phyloP scores from a whole-genome alignment of 2,888 invertebrate species.

The Pristionchus exspectatus region DNA sequence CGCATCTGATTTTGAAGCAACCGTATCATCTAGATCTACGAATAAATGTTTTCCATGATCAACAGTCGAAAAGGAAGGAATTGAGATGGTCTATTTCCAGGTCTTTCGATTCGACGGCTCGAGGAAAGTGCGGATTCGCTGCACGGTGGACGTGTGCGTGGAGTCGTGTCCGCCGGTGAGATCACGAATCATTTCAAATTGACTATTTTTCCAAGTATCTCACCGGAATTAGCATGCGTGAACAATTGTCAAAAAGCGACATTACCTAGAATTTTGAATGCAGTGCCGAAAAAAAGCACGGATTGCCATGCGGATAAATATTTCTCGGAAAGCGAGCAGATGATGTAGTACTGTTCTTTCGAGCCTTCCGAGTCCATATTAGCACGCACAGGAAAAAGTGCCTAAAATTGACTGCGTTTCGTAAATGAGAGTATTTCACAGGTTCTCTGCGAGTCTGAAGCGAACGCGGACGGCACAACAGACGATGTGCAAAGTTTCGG shows the following conservation, averaged over 20 bases:
- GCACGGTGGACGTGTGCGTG: slow-evolving; percentile 76
- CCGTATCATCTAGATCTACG: too few relatives aligned
- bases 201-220: too few relatives aligned
- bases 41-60: too few relatives aligned
- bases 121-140: slow-evolving; percentile 74
- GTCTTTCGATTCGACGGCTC: slow-evolving; percentile 78
- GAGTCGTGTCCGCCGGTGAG: slow-evolving; percentile 71
- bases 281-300: too few relatives aligned
- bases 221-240: too few relatives aligned
- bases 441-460: slow-evolving; percentile 40
- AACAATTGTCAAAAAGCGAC: too few relatives aligned
- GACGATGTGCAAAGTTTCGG: slow-evolving; percentile 58
- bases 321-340: not conserved
- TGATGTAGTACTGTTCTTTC: not conserved
- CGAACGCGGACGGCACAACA: slow-evolving; percentile 41
- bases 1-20: too few relatives aligned
- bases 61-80: too few relatives aligned
- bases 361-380: not conserved
- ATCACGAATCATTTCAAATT: too few relatives aligned
- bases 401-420: not conserved
- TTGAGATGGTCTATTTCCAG: not conserved
- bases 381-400: not conserved
- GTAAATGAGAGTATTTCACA: not conserved
- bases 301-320: too few relatives aligned
- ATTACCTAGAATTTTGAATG: too few relatives aligned